Evolutionary conservation across 2,113 vertebrate genomes (phyloP).

Genomic region (Oceanodroma tethys): DNA sequence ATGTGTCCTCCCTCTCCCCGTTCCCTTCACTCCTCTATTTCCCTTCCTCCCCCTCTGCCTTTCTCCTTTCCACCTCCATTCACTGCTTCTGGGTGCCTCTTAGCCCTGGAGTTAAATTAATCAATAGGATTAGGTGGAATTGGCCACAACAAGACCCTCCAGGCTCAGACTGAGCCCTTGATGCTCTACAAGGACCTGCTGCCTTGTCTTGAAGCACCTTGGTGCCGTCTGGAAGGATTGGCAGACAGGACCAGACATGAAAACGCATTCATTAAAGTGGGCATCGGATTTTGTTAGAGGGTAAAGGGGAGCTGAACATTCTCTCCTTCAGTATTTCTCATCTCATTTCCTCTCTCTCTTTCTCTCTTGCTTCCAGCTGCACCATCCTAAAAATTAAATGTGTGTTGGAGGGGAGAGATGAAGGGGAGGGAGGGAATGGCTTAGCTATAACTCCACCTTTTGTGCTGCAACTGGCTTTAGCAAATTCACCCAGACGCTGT

Average conservation of each 20-base stretch:
- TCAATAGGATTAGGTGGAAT: conserved; percentile 57
- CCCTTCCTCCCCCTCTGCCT: background rate
- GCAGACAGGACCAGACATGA: conserved; percentile 59
- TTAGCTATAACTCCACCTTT: background rate
- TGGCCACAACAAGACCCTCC: conserved; percentile 14
- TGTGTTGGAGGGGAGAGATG: background rate
- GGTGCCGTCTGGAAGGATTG: background rate
- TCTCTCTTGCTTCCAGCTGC: background rate
- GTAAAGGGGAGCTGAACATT: background rate
- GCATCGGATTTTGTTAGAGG: background rate
- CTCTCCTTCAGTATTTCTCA: background rate
- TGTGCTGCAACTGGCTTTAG: background rate
- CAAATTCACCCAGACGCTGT: background rate
- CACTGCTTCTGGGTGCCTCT: background rate
- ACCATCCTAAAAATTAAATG: background rate
- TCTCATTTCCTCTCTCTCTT: background rate
- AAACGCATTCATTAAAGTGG: conserved; percentile 81
- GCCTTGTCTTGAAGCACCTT: conserved; percentile 20
- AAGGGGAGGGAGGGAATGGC: background rate
- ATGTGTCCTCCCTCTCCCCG: background rate
- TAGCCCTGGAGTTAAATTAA: conserved; percentile 58
- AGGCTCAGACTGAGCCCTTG: conserved; percentile 4
- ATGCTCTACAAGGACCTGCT: background rate
- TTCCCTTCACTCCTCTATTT: background rate
- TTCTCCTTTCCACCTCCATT: background rate